Conservation (phyloP, 2,797 vertebrate species). For the Tinamus major region DNA sequence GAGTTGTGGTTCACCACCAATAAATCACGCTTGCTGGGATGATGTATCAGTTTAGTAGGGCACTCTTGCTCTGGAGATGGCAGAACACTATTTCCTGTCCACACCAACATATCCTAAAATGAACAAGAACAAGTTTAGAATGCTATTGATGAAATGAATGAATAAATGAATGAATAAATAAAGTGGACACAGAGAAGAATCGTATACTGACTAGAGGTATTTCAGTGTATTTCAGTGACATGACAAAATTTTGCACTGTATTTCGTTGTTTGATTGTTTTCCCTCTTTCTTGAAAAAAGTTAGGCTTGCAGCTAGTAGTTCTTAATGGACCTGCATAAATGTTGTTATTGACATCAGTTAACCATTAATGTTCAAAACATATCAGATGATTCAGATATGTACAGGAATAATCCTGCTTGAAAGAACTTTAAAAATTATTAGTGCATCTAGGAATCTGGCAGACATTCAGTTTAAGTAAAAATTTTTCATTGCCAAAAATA, state of each 20-base stretch:
- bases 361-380: background rate
- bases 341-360: background rate
- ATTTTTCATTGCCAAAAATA: background rate
- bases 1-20: background rate
- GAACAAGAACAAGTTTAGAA: background rate
- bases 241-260: background rate
- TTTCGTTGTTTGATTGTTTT: background rate
- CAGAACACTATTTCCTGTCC: background rate
- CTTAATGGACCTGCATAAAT: constrained; percentile 10
- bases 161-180: background rate
- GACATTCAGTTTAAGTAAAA: background rate
- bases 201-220: background rate
- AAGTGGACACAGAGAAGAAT: background rate
- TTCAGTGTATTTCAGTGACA: background rate
- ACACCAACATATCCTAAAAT: background rate
- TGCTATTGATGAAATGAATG: background rate
- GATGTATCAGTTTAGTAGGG: background rate
- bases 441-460: background rate
- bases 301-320: background rate
- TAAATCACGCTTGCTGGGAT: background rate
- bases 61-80: background rate
- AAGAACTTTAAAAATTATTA: constrained; percentile 24
- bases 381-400: background rate
- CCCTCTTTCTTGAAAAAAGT: background rate
- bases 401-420: constrained; percentile 30